Percentiles rank a stretch among this genome's conserved stretches.
These are phyloP conservation scores for Aphaenogaster floridana DNA, from an alignment of 1,140 invertebrate species.

Conservation along the genomic window DNA sequence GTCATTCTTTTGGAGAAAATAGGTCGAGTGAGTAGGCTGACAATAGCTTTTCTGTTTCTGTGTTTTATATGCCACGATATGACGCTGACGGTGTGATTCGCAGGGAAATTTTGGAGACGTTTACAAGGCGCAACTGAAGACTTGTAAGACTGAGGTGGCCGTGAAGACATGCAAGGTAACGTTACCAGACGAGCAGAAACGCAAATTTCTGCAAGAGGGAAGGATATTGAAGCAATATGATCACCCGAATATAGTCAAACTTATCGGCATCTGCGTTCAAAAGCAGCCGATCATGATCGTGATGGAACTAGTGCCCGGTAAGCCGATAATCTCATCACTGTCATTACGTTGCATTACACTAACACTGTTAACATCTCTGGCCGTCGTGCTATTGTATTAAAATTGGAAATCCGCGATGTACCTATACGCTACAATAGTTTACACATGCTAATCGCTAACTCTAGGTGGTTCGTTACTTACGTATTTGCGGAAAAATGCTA, in stretches of 20 bases:
- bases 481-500: conserved; percentile 93
- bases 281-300: conserved; percentile 99
- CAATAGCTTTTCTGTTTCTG: conserved; percentile 99
- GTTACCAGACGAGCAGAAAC: conserved; percentile 97
- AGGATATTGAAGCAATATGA: conserved; percentile 98
- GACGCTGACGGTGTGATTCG: background rate
- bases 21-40: conserved; percentile 91
- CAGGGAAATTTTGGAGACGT: conserved; percentile 99
- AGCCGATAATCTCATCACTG: conserved; percentile 41
- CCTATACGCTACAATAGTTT: background rate
- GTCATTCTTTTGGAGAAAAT: conserved; percentile 97
- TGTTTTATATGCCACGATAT: conserved; percentile 95
- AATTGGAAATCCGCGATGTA: background rate
- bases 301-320: conserved; percentile 98
- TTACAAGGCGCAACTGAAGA: conserved; percentile 95
- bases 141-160: conserved; percentile 94
- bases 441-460: conserved; percentile 34
- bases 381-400: background rate
- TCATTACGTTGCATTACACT: background rate
- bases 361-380: conserved; percentile 23
- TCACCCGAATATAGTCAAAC: conserved; percentile 97
- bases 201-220: conserved; percentile 98
- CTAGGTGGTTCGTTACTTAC: conserved; percentile 95
- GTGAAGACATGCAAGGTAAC: conserved; percentile 98
- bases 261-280: conserved; percentile 99